Evolutionary conservation across 1,140 invertebrate genomes (phyloP).

Genomic region (Aphaenogaster ashmeadi): DNA sequence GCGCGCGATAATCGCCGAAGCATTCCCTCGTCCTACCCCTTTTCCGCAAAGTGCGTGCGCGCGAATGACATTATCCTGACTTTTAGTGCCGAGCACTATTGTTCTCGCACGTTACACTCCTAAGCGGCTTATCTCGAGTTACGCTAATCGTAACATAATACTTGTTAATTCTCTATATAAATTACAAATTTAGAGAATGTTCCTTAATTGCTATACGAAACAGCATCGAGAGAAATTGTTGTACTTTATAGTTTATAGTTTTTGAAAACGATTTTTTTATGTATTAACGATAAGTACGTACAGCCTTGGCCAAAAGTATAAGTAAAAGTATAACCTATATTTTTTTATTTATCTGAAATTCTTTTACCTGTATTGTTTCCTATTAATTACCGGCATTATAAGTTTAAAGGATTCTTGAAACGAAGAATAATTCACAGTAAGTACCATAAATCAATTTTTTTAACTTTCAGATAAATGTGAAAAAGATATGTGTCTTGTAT

Average conservation of each 20-base stretch:
- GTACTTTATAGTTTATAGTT: not conserved
- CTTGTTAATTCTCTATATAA: not conserved
- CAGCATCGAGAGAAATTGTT: not conserved
- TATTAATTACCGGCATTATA: too few species aligned
- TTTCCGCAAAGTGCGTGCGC: not conserved
- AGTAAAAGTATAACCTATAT: too few species aligned
- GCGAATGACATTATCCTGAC: not conserved
- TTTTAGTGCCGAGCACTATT: not conserved
- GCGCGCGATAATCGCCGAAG: conserved; percentile 28
- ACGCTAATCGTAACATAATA: not conserved
- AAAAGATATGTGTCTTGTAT: too few species aligned
- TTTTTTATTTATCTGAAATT: too few species aligned
- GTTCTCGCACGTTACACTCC: conserved; percentile 2
- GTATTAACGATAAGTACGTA: too few species aligned
- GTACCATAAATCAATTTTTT: too few species aligned
- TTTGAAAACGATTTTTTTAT: not conserved
- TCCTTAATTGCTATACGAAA: not conserved
- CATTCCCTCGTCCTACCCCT: not conserved
- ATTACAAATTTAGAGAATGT: not conserved
- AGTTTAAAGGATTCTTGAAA: too few species aligned
- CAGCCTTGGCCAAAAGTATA: too few species aligned
- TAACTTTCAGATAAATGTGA: too few species aligned
- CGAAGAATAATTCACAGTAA: too few species aligned
- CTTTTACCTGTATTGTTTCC: too few species aligned
- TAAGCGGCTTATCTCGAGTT: not conserved